Evolutionary conservation across 2,797 vertebrate genomes (phyloP).

Genomic region (Hypotaenidia philippensis): DNA sequence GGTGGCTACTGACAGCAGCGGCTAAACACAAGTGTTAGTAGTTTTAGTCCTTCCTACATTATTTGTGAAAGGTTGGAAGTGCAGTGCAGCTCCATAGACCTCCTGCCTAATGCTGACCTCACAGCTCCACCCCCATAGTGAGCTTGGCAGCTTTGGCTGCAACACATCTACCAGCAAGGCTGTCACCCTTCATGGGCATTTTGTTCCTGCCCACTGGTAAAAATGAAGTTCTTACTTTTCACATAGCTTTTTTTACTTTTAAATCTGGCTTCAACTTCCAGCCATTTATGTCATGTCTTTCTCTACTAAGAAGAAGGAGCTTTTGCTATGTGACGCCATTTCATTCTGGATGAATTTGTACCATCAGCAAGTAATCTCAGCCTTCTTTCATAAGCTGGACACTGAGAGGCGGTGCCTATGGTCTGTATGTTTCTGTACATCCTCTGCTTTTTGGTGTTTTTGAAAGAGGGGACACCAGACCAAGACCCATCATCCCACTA

Average conservation of each 20-base stretch:
- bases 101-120: accelerated
- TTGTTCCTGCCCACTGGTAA: background rate
- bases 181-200: background rate
- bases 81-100: background rate
- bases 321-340: accelerated
- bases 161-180: background rate
- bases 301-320: background rate
- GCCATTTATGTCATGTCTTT: background rate
- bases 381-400: background rate
- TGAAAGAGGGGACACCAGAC: background rate
- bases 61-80: background rate
- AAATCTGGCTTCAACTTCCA: background rate
- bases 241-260: too few relatives aligned
- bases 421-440: background rate
- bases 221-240: background rate
- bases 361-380: background rate
- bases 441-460: background rate
- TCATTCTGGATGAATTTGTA: background rate
- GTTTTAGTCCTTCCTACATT: background rate
- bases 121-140: background rate
- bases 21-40: background rate
- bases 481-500: background rate
- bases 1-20: conserved; percentile 8
- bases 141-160: background rate
- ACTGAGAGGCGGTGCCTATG: background rate